Evolutionary conservation across 2,113 vertebrate species (phyloP).

Genomic region (Marcusenius ussheri): DNA sequence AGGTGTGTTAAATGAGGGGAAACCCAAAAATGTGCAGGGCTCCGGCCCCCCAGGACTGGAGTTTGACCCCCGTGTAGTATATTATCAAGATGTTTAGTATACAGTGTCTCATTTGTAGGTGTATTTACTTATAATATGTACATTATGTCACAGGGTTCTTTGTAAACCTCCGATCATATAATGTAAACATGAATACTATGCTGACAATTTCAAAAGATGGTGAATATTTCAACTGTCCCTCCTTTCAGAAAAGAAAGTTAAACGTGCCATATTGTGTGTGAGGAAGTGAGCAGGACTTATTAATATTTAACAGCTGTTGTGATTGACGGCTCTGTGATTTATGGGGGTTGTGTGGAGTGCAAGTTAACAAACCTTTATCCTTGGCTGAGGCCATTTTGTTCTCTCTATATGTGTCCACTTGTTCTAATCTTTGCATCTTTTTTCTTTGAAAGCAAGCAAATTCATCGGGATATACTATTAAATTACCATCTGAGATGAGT

Average conservation of each 20-base stretch:
- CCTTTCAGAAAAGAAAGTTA: background rate
- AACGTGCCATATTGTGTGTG: background rate
- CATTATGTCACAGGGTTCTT: background rate
- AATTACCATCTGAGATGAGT: background rate
- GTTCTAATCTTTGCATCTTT: background rate
- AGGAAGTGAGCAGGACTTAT: constrained; percentile 51
- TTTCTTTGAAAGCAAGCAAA: background rate
- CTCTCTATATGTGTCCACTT: constrained; percentile 16
- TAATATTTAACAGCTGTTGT: constrained; percentile 59
- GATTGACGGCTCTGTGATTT: constrained; percentile 62
- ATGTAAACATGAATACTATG: background rate
- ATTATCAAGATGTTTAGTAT: background rate
- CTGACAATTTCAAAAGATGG: background rate
- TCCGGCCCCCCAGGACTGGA: no score
- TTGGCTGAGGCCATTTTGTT: constrained; percentile 17
- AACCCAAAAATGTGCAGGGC: no score
- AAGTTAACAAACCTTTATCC: constrained; percentile 49
- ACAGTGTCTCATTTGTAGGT: background rate
- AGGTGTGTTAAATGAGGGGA: no score
- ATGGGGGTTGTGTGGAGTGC: constrained; percentile 56
- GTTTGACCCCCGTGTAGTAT: background rate
- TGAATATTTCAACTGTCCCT: background rate
- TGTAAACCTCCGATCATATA: background rate
- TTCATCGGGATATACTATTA: background rate
- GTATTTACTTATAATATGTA: background rate